These are phyloP conservation scores for Aromia moschata DNA, from an alignment of 2,888 invertebrate species.

Conservation along the genomic window DNA sequence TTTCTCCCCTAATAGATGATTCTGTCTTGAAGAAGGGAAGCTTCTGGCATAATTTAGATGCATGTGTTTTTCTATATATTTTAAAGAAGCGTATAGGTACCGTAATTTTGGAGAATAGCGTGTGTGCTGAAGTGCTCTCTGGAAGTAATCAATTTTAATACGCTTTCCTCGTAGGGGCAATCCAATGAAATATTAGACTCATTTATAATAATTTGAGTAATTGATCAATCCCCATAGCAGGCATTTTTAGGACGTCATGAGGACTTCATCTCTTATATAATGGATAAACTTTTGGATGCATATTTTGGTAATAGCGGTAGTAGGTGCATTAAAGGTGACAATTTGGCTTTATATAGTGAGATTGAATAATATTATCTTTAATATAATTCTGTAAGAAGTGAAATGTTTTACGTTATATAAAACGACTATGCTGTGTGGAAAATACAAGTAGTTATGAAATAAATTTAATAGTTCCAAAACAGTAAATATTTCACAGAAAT, in stretches of 20 bases:
- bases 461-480: no score
- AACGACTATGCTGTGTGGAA: no score
- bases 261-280: no score
- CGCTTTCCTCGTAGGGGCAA: constrained; percentile 8
- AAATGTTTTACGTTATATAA: no score
- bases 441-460: no score
- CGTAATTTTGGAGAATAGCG: background rate
- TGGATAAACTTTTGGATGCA: no score
- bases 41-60: background rate
- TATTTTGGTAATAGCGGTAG: no score
- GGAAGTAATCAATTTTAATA: constrained; percentile 18
- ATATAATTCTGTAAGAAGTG: no score
- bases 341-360: no score
- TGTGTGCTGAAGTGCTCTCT: background rate
- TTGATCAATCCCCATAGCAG: constrained; percentile 3
- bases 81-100: constrained; percentile 5
- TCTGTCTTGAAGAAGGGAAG: background rate
- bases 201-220: constrained; percentile 18
- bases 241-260: background rate
- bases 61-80: constrained; percentile 1
- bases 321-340: no score
- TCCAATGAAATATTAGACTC: constrained; percentile 17
- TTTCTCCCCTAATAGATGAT: background rate
- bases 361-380: no score
- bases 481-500: no score